These are phyloP conservation scores for Pantherophis guttatus DNA, from an alignment of 2,113 vertebrate genomes.

Conservation along the genomic window DNA sequence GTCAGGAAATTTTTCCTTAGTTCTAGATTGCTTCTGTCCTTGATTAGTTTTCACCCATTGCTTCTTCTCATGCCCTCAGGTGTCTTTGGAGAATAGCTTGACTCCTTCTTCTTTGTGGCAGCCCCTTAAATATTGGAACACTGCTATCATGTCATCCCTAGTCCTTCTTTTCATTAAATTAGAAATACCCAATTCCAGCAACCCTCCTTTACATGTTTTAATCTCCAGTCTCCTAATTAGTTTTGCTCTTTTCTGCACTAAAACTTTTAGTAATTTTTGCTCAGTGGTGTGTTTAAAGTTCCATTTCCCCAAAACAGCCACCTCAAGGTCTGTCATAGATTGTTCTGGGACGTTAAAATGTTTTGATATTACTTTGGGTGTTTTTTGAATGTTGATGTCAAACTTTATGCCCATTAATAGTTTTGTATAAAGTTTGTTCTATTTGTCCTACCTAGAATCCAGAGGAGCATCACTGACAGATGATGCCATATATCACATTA, in stretches of 20 bases:
- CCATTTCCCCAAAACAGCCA: background rate
- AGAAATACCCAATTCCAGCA: background rate
- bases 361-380: background rate
- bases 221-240: background rate
- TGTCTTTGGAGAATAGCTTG: background rate
- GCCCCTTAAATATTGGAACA: background rate
- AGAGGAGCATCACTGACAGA: background rate
- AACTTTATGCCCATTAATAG: background rate
- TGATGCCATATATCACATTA: background rate
- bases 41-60: background rate
- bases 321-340: background rate
- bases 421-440: background rate
- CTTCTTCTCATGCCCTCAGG: background rate
- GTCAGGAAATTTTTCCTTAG: background rate
- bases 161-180: background rate
- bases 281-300: background rate
- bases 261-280: background rate
- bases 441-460: background rate
- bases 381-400: background rate
- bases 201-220: background rate
- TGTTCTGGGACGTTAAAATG: background rate
- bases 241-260: background rate
- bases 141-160: background rate
- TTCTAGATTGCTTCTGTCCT: background rate
- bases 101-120: background rate